phyloP scores from a whole-genome alignment of 2,888 invertebrate genomes.

The Trissolcus brochymenae region DNA sequence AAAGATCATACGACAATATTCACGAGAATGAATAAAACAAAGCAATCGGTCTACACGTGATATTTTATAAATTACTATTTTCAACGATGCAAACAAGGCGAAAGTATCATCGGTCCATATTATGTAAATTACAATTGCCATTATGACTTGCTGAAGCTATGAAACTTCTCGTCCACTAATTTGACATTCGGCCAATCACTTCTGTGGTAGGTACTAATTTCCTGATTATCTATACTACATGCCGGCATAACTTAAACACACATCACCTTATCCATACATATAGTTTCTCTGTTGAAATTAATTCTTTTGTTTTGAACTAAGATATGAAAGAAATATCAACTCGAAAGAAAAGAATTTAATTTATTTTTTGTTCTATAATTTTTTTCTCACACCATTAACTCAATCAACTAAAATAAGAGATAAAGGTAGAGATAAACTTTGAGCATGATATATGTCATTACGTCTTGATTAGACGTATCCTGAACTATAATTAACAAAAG shows the following conservation, averaged over 20 bases:
- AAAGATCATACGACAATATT: too few relatives aligned
- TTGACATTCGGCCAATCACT: too few relatives aligned
- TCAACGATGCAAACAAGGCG: slow-evolving; percentile 47
- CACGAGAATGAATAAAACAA: too few relatives aligned
- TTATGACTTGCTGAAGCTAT: slow-evolving; percentile 36
- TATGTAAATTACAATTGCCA: slow-evolving; percentile 40
- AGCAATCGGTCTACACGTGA: too few relatives aligned
- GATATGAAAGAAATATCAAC: too few relatives aligned
- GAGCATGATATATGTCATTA: slow-evolving; percentile 13
- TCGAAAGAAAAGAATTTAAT: too few relatives aligned
- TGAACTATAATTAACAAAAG: slow-evolving; percentile 33
- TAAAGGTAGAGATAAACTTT: slow-evolving; percentile 2
- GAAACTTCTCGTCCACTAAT: slow-evolving; percentile 9
- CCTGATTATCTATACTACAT: slow-evolving; percentile 10
- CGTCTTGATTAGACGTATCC: slow-evolving; percentile 18
- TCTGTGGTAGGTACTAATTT: slow-evolving; percentile 7
- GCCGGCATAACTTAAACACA: too few relatives aligned
- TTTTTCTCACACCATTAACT: too few relatives aligned
- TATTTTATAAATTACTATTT: slow-evolving; percentile 25
- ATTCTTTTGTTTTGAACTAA: too few relatives aligned
- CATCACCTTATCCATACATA: too few relatives aligned
- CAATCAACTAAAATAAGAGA: background rate
- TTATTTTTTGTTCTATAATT: too few relatives aligned
- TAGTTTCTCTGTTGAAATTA: too few relatives aligned
- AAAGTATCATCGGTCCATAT: slow-evolving; percentile 37